Evolutionary conservation across 2,888 invertebrate species (phyloP), one percentile per base, ranked within the genome.

Genomic region (Xestoiulus laeticollis): DNA sequence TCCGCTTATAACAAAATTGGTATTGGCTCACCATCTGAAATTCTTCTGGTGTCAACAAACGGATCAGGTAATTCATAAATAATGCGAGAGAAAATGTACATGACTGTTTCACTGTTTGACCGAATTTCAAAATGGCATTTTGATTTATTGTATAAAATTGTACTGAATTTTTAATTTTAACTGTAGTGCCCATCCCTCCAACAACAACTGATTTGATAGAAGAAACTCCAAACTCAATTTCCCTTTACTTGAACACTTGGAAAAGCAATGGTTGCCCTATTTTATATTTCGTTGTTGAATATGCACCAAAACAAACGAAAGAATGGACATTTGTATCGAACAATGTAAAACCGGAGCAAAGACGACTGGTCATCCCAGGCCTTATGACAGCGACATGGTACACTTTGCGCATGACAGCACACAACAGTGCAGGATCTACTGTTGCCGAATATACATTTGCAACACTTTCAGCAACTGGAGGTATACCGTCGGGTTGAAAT

Each of bases 181-280:
- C 12, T 85, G 3, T 38, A 89, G 89, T 88, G 44, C 89, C 89
- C 19, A 84, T 26, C 68, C 44, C 88, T 16, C 89, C 89, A n/a
- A 83, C 30, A 1, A 87, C 53, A 53, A 78, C 38, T 14, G 82
- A 88, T 1, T 68, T 89, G 14, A 85, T 89, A 0, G 89, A 89
- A 84, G 87, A 86, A 53, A 38, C 88, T 16, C 32, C 88, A 44
- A 86, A 92, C 5, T 91, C 91, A 90, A 96, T 98, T 86, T 96
- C 96, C 3, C 90, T 92, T 86, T 91, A 91, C 89, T 90, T 92
- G 38, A 90, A 89, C 44, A 90, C 91, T 4, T 92, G 92, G 92
- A 89, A 90, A 89, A 91, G 90, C 12, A 91, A 91, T 43, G 91
- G 91, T n/a, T 92, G 92, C 89, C 91, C 91, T 5, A 91, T 92